phyloP scores from a whole-genome alignment of 2,113 vertebrate species.

The Psammodynastes pulverulentus region DNA sequence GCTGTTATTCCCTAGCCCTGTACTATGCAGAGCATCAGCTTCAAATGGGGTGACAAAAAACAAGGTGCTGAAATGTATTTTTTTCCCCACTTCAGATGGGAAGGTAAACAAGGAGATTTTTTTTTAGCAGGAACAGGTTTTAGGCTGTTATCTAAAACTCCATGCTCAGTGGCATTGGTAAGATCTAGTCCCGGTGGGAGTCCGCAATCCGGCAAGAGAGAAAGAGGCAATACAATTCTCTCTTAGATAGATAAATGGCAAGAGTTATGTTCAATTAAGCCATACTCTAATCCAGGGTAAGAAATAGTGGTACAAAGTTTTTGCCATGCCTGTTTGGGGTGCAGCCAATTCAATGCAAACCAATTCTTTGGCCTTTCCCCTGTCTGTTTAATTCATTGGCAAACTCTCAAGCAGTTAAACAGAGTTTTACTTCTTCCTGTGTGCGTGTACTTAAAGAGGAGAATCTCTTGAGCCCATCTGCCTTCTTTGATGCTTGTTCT shows the following conservation, averaged over 20 bases:
- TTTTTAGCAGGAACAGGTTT: conserved; percentile 50
- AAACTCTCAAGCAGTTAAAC: conserved; percentile 20
- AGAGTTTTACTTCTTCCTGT: conserved; percentile 10
- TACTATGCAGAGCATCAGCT: not conserved
- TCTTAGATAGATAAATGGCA: not conserved
- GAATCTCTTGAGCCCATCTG: conserved; percentile 48
- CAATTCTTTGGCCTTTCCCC: not conserved
- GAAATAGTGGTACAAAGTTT: not conserved
- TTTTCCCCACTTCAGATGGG: conserved; percentile 14
- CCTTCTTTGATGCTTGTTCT: conserved; percentile 53
- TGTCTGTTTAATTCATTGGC: not conserved
- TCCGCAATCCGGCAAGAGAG: not conserved
- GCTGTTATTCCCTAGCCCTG: not conserved
- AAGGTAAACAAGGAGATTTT: conserved; percentile 47
- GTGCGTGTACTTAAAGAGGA: not conserved
- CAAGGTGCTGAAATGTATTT: not conserved
- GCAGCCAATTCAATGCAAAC: accelerated
- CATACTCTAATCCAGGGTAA: not conserved
- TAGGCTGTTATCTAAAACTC: conserved; percentile 45
- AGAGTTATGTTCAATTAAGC: not conserved
- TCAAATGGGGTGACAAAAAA: not conserved
- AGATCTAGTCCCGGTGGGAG: not conserved
- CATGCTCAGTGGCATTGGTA: not conserved
- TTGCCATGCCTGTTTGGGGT: not conserved
- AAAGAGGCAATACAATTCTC: not conserved